Evolutionary conservation across 2,797 vertebrate genomes (phyloP), one percentile per base, ranked within the genome.

Genomic region (Chrysocyon brachyurus): DNA sequence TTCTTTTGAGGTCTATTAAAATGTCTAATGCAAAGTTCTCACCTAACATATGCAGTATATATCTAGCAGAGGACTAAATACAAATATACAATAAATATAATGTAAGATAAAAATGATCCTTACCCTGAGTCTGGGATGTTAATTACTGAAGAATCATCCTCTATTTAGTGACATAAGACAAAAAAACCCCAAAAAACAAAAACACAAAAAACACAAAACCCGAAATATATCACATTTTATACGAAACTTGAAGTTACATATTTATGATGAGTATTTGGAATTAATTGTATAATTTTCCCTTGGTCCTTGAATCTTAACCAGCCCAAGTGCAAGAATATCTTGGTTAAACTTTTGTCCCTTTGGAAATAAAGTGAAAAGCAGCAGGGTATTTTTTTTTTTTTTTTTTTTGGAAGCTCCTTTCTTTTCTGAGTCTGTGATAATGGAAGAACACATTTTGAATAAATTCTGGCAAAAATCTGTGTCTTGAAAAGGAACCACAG

Each of bases 261-360:
- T 56, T 64, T 94, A 81, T 77, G 36, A 19, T 66, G n/a, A 87
- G 21, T 11, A 28, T 95, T 90, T 94, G 54, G 95, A 95, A 90
- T 57, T 85, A 92, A 87, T 87, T 63, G 1, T 54, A 56, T 72
- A 85, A 95, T 90, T 90, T 96, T 0, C 26, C 15, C 4, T 56
- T 22, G 8, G 24, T 54, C 21, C 22, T 46, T 90, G n/a, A 90
- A 85, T 81, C 36, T 68, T 84, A 87, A 83, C 1, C 1, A 68
- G 6, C 4, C 17, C 33, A 9, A 81, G 7, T 49, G 59, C 64
- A 91, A 83, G 12, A 86, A 95, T 63, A 83, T 61, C 16, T 92
- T 75, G 17, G 12, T 79, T 87, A 54, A 92, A 92, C 88, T 19
- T 82, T 77, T 92, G 79, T 72, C 59, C 8, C 6, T 12, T 56